Evolutionary conservation across 2,888 invertebrate species (phyloP).

Genomic region (Lottia gigantea): DNA sequence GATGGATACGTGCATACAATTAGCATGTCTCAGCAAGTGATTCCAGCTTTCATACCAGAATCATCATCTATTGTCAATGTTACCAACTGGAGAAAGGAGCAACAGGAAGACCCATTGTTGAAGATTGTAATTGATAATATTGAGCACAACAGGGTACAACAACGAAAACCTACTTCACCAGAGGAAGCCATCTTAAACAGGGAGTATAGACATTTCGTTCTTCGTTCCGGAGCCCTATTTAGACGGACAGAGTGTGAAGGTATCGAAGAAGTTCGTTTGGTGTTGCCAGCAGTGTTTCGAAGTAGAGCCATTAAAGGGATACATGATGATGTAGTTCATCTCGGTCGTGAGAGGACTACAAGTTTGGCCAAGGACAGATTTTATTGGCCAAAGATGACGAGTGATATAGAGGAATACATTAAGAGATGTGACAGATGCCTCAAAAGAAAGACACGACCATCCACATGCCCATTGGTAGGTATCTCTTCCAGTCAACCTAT

Average conservation of each 20-base stretch:
- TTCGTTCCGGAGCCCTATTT: not conserved
- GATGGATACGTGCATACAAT: not conserved
- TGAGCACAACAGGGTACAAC: not conserved
- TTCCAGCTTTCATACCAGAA: not conserved
- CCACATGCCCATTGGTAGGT: slow-evolving; percentile 21
- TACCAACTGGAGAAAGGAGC: not conserved
- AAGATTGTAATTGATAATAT: not conserved
- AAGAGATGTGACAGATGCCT: slow-evolving; percentile 25
- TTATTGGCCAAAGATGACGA: slow-evolving; percentile 35
- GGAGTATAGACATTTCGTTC: slow-evolving; percentile 1
- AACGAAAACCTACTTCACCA: not conserved
- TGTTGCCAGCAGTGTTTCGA: slow-evolving; percentile 21
- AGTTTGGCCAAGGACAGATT: slow-evolving; percentile 30
- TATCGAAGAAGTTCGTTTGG: slow-evolving; percentile 21
- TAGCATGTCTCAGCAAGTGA: not conserved
- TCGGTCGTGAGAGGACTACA: slow-evolving; percentile 27
- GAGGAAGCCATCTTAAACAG: not conserved
- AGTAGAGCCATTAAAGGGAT: slow-evolving; percentile 16
- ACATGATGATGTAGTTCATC: slow-evolving; percentile 35
- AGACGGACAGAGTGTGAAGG: not conserved
- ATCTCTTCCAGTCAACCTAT: slow-evolving; percentile 27
- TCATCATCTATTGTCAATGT: not conserved
- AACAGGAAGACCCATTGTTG: not conserved
- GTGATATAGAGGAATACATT: slow-evolving; percentile 25
- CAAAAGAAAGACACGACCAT: slow-evolving; percentile 13